These are phyloP conservation scores for Galaxias olidus DNA, from an alignment of 2,797 vertebrate genomes.

Conservation along the genomic window DNA sequence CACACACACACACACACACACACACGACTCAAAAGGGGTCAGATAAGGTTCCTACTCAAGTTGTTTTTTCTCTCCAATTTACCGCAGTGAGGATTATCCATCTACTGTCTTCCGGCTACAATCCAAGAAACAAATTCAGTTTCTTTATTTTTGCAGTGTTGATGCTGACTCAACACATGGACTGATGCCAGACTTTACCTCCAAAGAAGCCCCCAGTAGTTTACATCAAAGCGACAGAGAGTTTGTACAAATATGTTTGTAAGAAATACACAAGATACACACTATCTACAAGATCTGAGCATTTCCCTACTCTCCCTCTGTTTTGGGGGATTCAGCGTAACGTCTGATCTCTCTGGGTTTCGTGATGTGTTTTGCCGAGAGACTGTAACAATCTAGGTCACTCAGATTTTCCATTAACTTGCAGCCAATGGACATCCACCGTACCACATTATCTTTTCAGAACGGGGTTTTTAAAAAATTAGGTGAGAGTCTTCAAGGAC, in stretches of 20 bases:
- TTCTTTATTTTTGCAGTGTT: conserved; percentile 31
- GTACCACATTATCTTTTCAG: conserved; percentile 1
- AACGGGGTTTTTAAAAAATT: no score
- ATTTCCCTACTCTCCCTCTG: background rate
- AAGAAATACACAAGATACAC: background rate
- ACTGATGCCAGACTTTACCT: conserved; percentile 15
- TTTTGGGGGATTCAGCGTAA: conserved; percentile 33
- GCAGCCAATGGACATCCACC: conserved; percentile 38
- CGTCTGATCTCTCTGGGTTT: conserved; percentile 34
- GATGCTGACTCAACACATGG: conserved; percentile 33
- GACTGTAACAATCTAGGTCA: conserved; percentile 53
- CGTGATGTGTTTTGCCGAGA: conserved; percentile 42
- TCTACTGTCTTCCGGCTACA: conserved; percentile 12
- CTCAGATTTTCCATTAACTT: conserved; percentile 51
- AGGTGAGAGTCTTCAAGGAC: no score
- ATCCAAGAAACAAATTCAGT: conserved; percentile 16
- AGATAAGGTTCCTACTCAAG: conserved; percentile 17
- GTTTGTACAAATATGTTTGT: conserved; percentile 30
- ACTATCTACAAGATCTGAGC: conserved; percentile 27
- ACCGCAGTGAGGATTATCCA: background rate
- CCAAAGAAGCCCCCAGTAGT: background rate
- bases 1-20: background rate
- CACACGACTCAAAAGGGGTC: conserved; percentile 6
- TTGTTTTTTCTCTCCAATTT: conserved; percentile 8
- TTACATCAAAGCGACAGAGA: conserved; percentile 40